Evolutionary conservation across 1,140 invertebrate species (phyloP), one percentile per base, ranked within the genome.

Genomic region (Meloidogyne exigua): DNA sequence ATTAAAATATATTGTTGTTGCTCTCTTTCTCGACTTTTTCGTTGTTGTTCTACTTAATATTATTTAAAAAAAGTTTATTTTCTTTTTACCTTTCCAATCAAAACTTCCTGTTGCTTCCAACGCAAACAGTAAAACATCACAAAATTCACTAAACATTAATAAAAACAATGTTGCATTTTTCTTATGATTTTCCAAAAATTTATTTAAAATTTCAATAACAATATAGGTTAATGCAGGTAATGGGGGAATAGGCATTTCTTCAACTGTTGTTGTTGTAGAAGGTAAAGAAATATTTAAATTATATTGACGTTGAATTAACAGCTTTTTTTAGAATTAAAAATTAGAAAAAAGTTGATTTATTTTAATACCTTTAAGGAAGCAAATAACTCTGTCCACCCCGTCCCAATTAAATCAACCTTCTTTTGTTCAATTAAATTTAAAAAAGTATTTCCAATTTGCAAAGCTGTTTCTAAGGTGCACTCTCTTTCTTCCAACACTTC

Each of bases 161-260:
- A 57, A 57, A 57, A 57, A 57, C n/a, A 57, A n/a, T n/a, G 9
- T 7, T 7, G 49, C 18, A 1, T 12, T 57, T 57, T 21, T 57
- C 13, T 7, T 21, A 26, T 42, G 28, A 32, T 36, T 73, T 12
- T 23, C 25, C 72, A 73, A 32, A 32, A 73, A 73, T 32, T 73
- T 73, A 28, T 65, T 36, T 10, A 49, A 73, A 25, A 73, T 57
- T 21, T 73, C 72, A 32, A 73, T 39, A 32, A 73, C 12, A 9
- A 73, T 23, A 39, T 49, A 11, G 12, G 36, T 36, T 36, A 64
- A 64, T 13, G 49, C 49, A n/a, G 49, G 49, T 57, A 57, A 9
- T 9, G 49, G 49, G 0, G 5, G 13, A 39, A 10, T 57, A n/a
- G 49, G 18, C 10, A 57, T 57, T 7, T 57, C 49, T 57, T 57